Evolutionary conservation across 2,797 vertebrate species (phyloP), one percentile per base, ranked within the genome.

Genomic region (Acomys russatus): DNA sequence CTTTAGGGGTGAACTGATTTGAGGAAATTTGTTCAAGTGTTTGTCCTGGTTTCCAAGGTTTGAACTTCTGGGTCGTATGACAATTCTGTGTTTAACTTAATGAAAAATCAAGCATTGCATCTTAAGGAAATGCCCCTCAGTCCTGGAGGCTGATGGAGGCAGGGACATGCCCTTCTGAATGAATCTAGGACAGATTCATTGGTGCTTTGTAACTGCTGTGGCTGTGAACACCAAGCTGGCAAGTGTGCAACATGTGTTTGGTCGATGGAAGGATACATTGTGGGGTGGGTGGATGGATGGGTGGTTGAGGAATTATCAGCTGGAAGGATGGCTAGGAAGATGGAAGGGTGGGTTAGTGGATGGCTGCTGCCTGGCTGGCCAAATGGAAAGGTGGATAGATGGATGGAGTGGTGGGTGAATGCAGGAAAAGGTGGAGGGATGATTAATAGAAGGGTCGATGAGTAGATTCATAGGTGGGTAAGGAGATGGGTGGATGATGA

Each of bases 371-470:
- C 11, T 44, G 6, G 10, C 11, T 64, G 9, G 56, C 0, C 30
- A 6, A 68, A 11, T 73, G 8, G 38, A 10, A 63, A 4, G 17
- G 7, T 35, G 20, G 6, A 1, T 79, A 4, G 3, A 0, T 12
- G 3, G 0, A 0, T 54, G 0, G 0, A 0, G 0, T 87, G 17
- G 0, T 54, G 2, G 7, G 0, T 10, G 3, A 3, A 0, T 71
- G 3, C 0, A 0, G 18, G 1, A 0, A 1, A 18, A 0, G 4
- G 0, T 64, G 12, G 0, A 0, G 35, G 9, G 4, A 0, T 44
- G 17, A 22, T 22, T 2, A 28, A 30, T 64, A 15, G 12, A 0
- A 86, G 9, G 12, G 2, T 59, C 1, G 12, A 3, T 51, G n/a
- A 3, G 11, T 28, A n/a, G 77, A 9, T 30, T 0, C 23, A 2